Base-by-base conservation (phyloP, 2,888 invertebrate species). In the Hypolimnas misippus region DNA sequence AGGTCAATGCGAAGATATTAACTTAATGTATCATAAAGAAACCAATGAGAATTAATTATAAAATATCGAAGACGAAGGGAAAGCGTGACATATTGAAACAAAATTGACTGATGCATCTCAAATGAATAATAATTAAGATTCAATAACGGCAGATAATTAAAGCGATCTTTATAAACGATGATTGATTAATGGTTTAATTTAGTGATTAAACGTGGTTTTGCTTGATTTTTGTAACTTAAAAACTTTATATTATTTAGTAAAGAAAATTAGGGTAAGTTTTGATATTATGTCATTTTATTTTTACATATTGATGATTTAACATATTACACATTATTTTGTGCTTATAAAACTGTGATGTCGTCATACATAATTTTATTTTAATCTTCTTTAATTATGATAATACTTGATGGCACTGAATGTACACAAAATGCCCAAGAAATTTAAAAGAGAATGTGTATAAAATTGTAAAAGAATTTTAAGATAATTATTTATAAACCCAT, bases 91-190 rank as follows among this genome's bases (percentile, higher is more conserved):
- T 55, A 58, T 58, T 17, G 31, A 63, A 56, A 63, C 51, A 55
- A 51, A 65, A 63, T 57, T 51, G 54, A 55, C 35, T 42, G 57
- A 58, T 57, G 40, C 44, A 38, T 8, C 31, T 42, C 51, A 60
- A 60, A 61, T 63, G 52, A 66, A 65, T 65, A 66, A 65, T 65
- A 65, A 65, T 65, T 65, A 56, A 63, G 42, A 57, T 62, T 67
- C 59, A 62, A 59, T 62, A 59, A 63, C 57, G 66, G 50, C 10
- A 54, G 51, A 59, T 58, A 63, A 69, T 69, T 66, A 66, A 59
- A 65, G 56, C 33, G 40, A 31, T 52, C 49, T 57, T 62, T 55
- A 33, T 19, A 59, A 58, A 42, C 38, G 54, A 63, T 68, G 65
- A 70, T 66, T 70, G 60, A 68, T 55, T 62, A 49, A 63, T 49